Base-by-base conservation (phyloP, 2,888 invertebrate species). In the Euproctis similis region DNA sequence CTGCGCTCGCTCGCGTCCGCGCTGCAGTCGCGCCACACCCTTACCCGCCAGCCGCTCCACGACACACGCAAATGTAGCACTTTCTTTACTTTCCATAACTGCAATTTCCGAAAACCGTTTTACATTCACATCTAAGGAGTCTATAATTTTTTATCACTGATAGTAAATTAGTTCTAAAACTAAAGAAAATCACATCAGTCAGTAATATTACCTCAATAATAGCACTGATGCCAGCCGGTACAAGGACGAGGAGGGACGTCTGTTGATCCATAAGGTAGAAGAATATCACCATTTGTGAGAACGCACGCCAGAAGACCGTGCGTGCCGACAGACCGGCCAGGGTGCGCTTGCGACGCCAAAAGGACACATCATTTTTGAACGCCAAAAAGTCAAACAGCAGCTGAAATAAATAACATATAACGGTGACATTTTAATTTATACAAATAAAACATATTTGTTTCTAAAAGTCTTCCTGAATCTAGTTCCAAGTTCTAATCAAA, bases 321-420 rank as follows among this genome's bases (percentile, higher is more conserved):
- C 95, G 89, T 1, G 92, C 88, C 0, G 98, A 98, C 9, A 99
- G 77, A 0, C 98, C 95, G 20, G 92, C 95, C 77, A 98, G 91
- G 0, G 93, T 92, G 14, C 89, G 89, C 59, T 94, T 91, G 10
- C 89, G 88, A 32, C 92, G 89, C 98, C 99, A 99, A 71, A 98
- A 99, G 30, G 89, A 89, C 0, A 99, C 94, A 59, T 99, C 98
- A 69, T 97, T 98, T 86, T 98, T 99, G 68, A 99, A 97, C 0
- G 98, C 96, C 29, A 99, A 84, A 63, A 98, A 96, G 70, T 99
- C 98, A 62, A 99, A 96, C 20, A 98, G 77, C 37, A 98, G 81
- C 96, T 98, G 87, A 8, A 87, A n/a, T n/a, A n/a, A n/a, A n/a
- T n/a, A n/a, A n/a, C n/a, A n/a, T n/a, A n/a, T n/a, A n/a, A n/a